phyloP scores from a whole-genome alignment of 2,113 vertebrate genomes.

The Sarotherodon lohbergeri region DNA sequence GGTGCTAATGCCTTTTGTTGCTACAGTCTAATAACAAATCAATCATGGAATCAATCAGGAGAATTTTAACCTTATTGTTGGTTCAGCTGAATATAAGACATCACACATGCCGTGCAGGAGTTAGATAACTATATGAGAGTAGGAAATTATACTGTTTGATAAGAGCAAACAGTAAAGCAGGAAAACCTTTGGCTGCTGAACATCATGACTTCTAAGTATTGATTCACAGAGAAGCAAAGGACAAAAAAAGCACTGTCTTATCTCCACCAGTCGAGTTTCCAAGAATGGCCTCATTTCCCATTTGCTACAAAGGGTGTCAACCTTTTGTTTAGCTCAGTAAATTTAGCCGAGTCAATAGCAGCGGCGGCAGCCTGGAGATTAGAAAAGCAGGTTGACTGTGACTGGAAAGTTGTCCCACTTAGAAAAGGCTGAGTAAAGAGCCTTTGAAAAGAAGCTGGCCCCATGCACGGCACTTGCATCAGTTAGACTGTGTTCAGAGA shows the following conservation, averaged over 20 bases:
- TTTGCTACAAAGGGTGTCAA: conserved; percentile 23
- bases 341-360: conserved; percentile 39
- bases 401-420: conserved; percentile 25
- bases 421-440: background rate
- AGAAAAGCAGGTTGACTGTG: background rate
- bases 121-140: background rate
- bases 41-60: background rate
- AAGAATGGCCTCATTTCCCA: conserved; percentile 7
- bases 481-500: background rate
- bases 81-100: background rate
- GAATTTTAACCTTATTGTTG: background rate
- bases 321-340: conserved; percentile 46
- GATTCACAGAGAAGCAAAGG: conserved; percentile 13
- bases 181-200: background rate
- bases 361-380: conserved; percentile 18
- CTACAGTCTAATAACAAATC: background rate
- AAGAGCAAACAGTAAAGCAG: background rate
- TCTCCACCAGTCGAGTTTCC: conserved; percentile 1
- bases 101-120: background rate
- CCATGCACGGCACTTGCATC: background rate
- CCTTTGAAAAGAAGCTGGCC: background rate
- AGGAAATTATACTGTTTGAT: background rate
- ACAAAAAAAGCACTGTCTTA: conserved; percentile 7
- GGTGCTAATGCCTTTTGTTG: background rate
- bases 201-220: background rate